Percentiles rank a stretch among this genome's conserved stretches.
Evolutionary conservation across 2,113 vertebrate genomes (phyloP).

Genomic region (Colistium nudipinnis): DNA sequence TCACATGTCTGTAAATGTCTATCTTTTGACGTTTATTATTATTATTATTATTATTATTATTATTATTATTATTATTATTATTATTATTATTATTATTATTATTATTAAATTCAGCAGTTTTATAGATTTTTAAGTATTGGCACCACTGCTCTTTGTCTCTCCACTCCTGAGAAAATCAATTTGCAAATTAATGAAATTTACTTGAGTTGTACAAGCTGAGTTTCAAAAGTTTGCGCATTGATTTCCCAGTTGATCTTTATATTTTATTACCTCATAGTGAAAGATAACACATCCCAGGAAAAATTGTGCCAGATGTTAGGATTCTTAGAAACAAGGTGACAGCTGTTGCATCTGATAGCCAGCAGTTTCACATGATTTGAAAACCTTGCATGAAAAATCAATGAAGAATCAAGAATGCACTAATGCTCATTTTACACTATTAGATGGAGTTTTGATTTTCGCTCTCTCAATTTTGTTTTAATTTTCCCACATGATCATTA

Average conservation of each 20-base stretch:
- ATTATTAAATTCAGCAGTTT: background rate
- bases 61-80: no score
- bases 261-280: constrained; percentile 16
- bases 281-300: background rate
- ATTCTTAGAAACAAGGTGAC: constrained; percentile 22
- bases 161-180: constrained; percentile 1
- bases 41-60: no score
- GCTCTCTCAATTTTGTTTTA: background rate
- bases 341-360: constrained; percentile 32
- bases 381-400: background rate
- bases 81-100: background rate
- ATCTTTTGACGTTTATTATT: no score
- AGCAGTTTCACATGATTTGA: constrained; percentile 18
- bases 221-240: constrained; percentile 21
- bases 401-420: background rate
- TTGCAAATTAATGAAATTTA: background rate
- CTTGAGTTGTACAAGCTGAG: constrained; percentile 8
- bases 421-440: background rate
- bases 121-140: background rate
- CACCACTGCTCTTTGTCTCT: background rate
- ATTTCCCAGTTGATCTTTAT: constrained; percentile 18
- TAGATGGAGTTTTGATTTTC: background rate
- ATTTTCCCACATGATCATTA: background rate
- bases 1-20: no score
- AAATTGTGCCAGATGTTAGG: constrained; percentile 26